Conservation (phyloP, 2,113 vertebrate species). For the Lipophrys pholis region DNA sequence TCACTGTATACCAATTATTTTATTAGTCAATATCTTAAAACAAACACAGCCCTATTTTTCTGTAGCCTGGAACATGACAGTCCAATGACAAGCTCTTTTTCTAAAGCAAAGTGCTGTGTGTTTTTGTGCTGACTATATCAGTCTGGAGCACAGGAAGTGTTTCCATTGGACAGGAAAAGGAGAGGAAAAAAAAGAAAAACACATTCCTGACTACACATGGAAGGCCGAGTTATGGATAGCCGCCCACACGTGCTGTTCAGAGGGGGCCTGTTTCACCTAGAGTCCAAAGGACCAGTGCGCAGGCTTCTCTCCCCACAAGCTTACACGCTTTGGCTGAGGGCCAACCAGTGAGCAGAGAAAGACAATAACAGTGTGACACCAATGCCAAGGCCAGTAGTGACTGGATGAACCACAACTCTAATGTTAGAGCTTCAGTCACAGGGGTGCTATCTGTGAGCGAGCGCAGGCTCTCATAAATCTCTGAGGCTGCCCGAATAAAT, state of each 20-base stretch:
- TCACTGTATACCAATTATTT: too few relatives aligned
- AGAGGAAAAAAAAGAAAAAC: conserved; percentile 16
- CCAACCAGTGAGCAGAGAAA: conserved; percentile 26
- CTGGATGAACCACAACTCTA: conserved; percentile 31
- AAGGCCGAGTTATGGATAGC: conserved; percentile 47
- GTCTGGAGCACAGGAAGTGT: conserved; percentile 30
- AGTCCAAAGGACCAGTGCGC: conserved; percentile 32
- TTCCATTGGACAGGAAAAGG: conserved; percentile 41
- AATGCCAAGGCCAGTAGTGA: conserved; percentile 34
- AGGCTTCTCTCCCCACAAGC: conserved; percentile 16
- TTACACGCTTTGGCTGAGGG: conserved; percentile 42
- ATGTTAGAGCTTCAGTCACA: conserved; percentile 47
- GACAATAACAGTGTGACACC: conserved; percentile 26
- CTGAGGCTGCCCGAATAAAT: conserved; percentile 32
- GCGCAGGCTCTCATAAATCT: conserved; percentile 40
- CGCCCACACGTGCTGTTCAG: conserved; percentile 56
- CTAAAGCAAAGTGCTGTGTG: conserved; percentile 4
- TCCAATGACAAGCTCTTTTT: neutral
- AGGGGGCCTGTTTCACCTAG: conserved; percentile 35
- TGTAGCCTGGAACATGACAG: conserved; percentile 4
- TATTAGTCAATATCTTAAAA: too few relatives aligned
- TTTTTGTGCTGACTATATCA: conserved; percentile 31
- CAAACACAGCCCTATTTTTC: too few relatives aligned
- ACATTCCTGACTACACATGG: conserved; percentile 59
- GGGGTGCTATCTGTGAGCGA: conserved; percentile 30